These are phyloP conservation scores for Phodopus roborovskii DNA, from an alignment of 2,113 vertebrate species.

Conservation along the genomic window DNA sequence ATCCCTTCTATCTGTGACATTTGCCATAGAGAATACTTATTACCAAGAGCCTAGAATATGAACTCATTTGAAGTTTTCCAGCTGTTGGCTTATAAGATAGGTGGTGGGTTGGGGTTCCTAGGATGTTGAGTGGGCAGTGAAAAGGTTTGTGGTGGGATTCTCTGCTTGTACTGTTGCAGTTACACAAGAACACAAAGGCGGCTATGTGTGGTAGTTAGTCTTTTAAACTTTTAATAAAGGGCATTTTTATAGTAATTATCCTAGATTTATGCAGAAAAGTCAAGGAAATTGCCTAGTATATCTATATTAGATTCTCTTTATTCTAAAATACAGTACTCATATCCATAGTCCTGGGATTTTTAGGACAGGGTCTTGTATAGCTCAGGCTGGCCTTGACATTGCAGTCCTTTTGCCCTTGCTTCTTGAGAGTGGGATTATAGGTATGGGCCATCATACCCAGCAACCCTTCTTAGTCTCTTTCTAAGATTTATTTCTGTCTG, in stretches of 20 bases:
- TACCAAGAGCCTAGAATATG: slow-evolving; percentile 2
- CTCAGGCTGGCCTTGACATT: not conserved
- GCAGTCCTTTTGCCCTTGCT: not conserved
- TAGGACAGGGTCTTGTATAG: not conserved
- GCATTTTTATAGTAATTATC: not conserved
- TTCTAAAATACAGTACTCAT: not conserved
- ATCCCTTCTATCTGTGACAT: slow-evolving; percentile 7
- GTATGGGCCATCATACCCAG: not conserved
- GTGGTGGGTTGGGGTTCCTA: not conserved
- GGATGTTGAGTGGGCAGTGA: not conserved
- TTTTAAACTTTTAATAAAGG: not conserved
- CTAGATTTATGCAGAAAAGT: not conserved
- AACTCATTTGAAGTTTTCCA: slow-evolving; percentile 48
- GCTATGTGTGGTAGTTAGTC: not conserved
- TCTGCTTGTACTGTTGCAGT: not conserved
- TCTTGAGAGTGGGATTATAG: not conserved
- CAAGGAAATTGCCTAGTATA: not conserved
- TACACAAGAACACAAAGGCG: not conserved
- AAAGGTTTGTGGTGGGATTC: not conserved
- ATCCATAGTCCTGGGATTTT: not conserved
- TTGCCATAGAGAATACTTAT: slow-evolving; percentile 25
- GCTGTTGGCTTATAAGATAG: not conserved
- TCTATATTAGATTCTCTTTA: slow-evolving; percentile 9
- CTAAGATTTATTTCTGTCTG: too few species aligned
- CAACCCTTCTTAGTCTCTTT: not conserved